Conservation (phyloP, 2,797 vertebrate species). For the Loriculus beryllinus region DNA sequence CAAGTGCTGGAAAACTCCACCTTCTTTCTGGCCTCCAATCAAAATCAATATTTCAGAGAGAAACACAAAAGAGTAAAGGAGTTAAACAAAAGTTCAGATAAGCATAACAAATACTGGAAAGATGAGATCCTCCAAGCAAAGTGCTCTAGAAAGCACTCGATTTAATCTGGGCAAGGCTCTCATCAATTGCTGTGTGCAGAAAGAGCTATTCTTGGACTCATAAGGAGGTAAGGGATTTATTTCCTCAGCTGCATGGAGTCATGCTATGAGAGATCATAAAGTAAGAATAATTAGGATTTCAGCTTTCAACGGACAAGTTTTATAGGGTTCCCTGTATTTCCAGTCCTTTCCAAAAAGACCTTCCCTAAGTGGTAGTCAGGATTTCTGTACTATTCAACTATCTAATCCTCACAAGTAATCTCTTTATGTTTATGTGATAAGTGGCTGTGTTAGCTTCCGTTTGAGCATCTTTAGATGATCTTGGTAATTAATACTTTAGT, state of each 20-base stretch:
- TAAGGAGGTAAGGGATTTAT: constrained; percentile 39
- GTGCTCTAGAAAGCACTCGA: constrained; percentile 18
- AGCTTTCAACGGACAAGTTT: not conserved
- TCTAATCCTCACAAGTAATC: not conserved
- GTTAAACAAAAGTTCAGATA: constrained; percentile 42
- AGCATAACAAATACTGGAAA: constrained; percentile 31
- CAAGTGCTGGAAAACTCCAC: not conserved
- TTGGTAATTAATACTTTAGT: not conserved
- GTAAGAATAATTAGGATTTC: constrained; percentile 23
- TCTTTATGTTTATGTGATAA: not conserved
- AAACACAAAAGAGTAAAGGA: not conserved
- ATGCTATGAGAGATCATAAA: constrained; percentile 12
- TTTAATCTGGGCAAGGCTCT: constrained; percentile 29
- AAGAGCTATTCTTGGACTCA: constrained; percentile 41
- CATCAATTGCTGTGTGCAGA: not conserved
- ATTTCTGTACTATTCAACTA: not conserved
- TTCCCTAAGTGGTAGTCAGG: not conserved
- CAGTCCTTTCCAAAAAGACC: not conserved
- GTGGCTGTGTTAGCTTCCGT: not conserved
- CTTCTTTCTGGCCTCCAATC: constrained; percentile 7
- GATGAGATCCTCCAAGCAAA: constrained; percentile 33
- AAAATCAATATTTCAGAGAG: constrained; percentile 47
- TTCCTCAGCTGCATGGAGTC: constrained; percentile 40
- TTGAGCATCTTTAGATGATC: not conserved
- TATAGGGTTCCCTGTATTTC: not conserved